Base-by-base conservation (phyloP, 1,140 invertebrate genomes). In the Eumaeus atala region DNA sequence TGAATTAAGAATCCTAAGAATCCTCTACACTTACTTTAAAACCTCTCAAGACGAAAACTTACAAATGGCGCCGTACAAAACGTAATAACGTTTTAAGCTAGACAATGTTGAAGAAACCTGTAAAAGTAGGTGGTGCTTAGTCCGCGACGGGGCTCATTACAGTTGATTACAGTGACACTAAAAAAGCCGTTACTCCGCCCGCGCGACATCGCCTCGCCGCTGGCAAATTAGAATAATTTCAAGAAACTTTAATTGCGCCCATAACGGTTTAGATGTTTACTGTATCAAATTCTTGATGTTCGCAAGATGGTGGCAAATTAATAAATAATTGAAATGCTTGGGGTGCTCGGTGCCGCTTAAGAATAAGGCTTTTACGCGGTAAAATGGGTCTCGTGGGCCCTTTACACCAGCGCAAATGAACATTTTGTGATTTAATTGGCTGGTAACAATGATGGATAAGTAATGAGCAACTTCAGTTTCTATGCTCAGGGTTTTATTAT, bases 281-380 rank as follows among this genome's bases (percentile, higher is more conserved):
- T 64, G 58, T 64, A 64, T 61, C 62, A 61, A 61, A 56, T 53
- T 52, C 53, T 36, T 57, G 52, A 58, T 54, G 56, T 61, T 61
- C 56, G 35, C 59, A 54, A 67, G 51, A 61, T 56, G 57, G 62
- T 59, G 54, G 58, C 48, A 64, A 67, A 67, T 67, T 67, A 67
- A 67, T 67, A 67, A 67, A 67, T 67, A 67, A 67, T 67, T 67
- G 62, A 61, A 64, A 64, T 56, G 59, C 59, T 57, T 36, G 54
- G 62, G 57, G 57, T 48, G 62, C 59, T 48, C 17, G 59, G 48
- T 61, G 62, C 51, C 56, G 47, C 33, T 44, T 66, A 63, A 62
- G 64, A 59, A 66, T 56, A 56, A 58, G 51, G 57, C 54, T 49
- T 53, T 34, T 12, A 50, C 59, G 53, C 56, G 48, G 42, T 54